Conservation (phyloP, 2,113 vertebrate genomes). For the Larimichthys crocea region DNA sequence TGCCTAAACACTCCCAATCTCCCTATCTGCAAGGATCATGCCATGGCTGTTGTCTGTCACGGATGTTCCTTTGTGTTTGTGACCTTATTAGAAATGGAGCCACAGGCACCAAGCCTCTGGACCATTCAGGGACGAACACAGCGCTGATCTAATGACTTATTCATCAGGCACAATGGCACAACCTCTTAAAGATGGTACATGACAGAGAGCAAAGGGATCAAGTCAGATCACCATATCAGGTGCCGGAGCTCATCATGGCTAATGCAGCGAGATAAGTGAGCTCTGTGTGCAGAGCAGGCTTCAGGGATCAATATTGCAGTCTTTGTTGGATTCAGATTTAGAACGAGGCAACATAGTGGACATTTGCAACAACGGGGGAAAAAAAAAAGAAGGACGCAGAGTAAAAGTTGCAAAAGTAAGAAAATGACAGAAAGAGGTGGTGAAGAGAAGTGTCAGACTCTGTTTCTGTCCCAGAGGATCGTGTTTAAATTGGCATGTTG, state of each 20-base stretch:
- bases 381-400: background rate
- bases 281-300: background rate
- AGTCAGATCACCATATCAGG: conserved; percentile 50
- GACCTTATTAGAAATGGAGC: conserved; percentile 55
- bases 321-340: background rate
- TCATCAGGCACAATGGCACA: conserved; percentile 41
- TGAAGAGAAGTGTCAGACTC: conserved; percentile 59
- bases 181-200: conserved; percentile 48
- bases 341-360: background rate
- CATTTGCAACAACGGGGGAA: conserved; percentile 6
- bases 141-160: conserved; percentile 59
- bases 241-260: conserved; percentile 25
- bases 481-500: conserved; percentile 77
- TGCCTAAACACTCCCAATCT: background rate
- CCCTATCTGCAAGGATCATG: background rate
- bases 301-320: background rate
- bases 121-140: conserved; percentile 32
- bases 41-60: conserved; percentile 26
- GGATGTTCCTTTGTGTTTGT: conserved; percentile 19
- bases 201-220: conserved; percentile 45
- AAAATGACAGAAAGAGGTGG: conserved; percentile 54
- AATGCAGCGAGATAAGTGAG: conserved; percentile 15
- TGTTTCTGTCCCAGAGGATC: conserved; percentile 72
- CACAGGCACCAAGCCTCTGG: conserved; percentile 22
- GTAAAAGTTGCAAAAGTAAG: conserved; percentile 12